Evolutionary conservation across 2,113 vertebrate species (phyloP).

Genomic region (Edolisoma coerulescens): DNA sequence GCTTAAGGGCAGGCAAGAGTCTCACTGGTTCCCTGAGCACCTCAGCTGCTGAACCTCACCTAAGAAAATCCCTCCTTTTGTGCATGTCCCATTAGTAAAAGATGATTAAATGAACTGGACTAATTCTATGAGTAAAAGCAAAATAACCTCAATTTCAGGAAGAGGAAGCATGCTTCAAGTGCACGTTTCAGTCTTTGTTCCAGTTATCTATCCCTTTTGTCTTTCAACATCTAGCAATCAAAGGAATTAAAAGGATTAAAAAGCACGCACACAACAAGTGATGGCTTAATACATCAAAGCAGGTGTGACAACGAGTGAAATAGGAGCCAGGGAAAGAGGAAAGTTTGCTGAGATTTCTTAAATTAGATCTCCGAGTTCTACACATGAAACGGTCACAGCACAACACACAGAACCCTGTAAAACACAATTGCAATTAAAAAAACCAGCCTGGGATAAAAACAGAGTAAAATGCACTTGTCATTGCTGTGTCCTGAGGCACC

Average conservation of each 20-base stretch:
- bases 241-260: constrained; percentile 64
- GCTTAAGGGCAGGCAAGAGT: not conserved
- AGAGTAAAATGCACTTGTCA: not conserved
- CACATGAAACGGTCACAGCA: not conserved
- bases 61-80: not conserved
- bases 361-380: not conserved
- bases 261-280: constrained; percentile 2
- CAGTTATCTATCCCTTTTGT: constrained; percentile 49
- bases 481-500: not conserved
- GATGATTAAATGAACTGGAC: not conserved
- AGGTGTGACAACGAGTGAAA: not conserved
- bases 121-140: not conserved
- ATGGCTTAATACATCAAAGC: constrained; percentile 51
- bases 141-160: not conserved
- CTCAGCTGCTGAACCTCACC: not conserved
- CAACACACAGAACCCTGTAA: fast-evolving
- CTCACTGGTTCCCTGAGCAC: not conserved
- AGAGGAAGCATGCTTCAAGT: not conserved
- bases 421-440: not conserved
- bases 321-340: not conserved
- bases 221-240: constrained; percentile 41
- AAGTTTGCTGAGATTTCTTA: not conserved
- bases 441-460: not conserved
- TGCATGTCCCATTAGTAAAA: not conserved
- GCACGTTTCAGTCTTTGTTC: not conserved